Evolutionary conservation across 2,888 invertebrate genomes (phyloP).

Genomic region (Crocallis elinguaria): DNA sequence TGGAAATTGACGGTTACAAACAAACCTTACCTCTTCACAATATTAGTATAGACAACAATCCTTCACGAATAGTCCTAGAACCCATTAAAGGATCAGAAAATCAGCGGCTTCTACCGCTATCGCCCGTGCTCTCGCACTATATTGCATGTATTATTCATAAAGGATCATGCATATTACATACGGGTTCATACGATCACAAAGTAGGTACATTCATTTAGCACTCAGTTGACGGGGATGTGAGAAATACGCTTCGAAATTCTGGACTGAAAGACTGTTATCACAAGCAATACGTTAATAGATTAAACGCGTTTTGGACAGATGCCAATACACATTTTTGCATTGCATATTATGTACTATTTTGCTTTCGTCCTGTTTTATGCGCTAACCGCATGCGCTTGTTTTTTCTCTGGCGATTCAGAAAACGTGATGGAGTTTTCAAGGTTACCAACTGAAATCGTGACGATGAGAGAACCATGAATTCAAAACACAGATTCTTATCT

Average conservation of each 20-base stretch:
- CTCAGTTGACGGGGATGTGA: constrained; percentile 15
- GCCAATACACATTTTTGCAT: constrained; percentile 44
- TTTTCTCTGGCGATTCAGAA: constrained; percentile 1
- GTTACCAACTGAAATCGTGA: constrained; percentile 2
- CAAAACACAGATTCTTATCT: no score
- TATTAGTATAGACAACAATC: no score
- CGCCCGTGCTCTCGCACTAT: constrained; percentile 54
- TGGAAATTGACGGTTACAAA: no score
- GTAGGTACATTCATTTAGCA: constrained; percentile 33
- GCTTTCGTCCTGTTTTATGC: constrained; percentile 11
- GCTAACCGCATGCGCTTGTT: constrained; percentile 9
- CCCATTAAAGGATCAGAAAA: constrained; percentile 10
- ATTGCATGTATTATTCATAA: constrained; percentile 76
- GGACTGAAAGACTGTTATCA: not conserved
- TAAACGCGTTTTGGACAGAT: constrained; percentile 36
- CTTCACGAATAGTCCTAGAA: no score
- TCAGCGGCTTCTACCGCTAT: constrained; percentile 1
- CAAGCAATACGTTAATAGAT: constrained; percentile 13
- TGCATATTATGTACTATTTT: constrained; percentile 45
- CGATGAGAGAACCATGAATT: not conserved
- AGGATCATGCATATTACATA: no score
- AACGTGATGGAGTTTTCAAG: not conserved
- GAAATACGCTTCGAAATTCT: not conserved
- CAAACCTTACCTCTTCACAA: no score
- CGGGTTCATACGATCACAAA: no score